A percentile compares a stretch with the other conserved stretches of the same genome.
Evolutionary conservation across 2,888 invertebrate genomes (phyloP).

Genomic region (Gandaritis pyraliata): DNA sequence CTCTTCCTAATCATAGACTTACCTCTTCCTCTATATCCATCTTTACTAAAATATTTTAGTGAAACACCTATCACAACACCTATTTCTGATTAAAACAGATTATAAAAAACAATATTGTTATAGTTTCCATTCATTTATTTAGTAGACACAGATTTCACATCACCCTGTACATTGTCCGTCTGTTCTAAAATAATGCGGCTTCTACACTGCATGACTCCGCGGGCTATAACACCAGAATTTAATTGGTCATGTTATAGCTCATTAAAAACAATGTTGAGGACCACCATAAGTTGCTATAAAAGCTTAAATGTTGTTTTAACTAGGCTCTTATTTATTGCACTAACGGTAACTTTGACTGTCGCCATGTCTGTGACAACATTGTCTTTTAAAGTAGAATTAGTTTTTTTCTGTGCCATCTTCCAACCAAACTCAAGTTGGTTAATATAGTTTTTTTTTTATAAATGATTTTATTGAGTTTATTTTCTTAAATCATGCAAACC

Average conservation of each 20-base stretch:
- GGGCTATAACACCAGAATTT: conserved; percentile 66
- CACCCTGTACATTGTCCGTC: conserved; percentile 19
- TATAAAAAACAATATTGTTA: no score
- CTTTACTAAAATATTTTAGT: no score
- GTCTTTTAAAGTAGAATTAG: background rate
- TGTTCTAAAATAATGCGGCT: conserved; percentile 37
- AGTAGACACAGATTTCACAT: background rate
- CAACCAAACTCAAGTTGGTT: no score
- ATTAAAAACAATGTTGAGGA: conserved; percentile 81
- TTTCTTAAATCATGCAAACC: no score
- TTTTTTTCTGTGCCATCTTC: no score
- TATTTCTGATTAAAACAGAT: no score
- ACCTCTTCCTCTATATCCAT: no score
- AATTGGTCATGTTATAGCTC: conserved; percentile 76
- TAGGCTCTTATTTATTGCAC: conserved; percentile 51
- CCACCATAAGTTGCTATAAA: conserved; percentile 75
- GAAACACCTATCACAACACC: no score
- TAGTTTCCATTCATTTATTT: no score
- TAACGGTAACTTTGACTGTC: conserved; percentile 25
- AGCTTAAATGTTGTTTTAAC: conserved; percentile 35
- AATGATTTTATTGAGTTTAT: no score
- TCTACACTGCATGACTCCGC: conserved; percentile 36
- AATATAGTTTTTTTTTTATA: no score
- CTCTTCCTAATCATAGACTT: no score
- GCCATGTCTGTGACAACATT: conserved; percentile 1